A percentile compares a stretch with the other conserved stretches of the same genome.
These are phyloP conservation scores for Campoplex nolae DNA, from an alignment of 2,888 invertebrate genomes.

Conservation along the genomic window DNA sequence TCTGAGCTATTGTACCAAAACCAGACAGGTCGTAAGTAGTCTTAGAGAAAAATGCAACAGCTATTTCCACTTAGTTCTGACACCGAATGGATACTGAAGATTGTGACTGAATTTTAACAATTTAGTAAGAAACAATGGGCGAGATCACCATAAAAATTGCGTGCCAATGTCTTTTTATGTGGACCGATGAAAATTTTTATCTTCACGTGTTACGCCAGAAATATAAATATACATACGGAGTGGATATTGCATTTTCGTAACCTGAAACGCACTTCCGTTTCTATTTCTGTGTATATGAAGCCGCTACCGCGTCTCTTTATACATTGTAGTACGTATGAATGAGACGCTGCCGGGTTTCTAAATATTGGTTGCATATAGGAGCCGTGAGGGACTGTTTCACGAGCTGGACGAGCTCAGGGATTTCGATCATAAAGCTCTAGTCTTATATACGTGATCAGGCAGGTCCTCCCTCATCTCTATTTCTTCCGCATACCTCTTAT, in stretches of 20 bases:
- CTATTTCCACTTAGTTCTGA: too few species aligned
- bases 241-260: not conserved
- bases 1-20: too few species aligned
- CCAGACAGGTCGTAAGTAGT: too few species aligned
- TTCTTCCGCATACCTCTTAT: not conserved
- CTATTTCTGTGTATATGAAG: not conserved
- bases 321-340: not conserved
- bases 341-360: not conserved
- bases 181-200: not conserved
- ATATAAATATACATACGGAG: not conserved
- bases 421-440: conserved; percentile 64
- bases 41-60: too few species aligned
- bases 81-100: too few species aligned
- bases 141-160: not conserved
- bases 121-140: too few species aligned
- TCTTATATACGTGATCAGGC: conserved; percentile 59
- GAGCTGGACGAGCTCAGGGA: conserved; percentile 61
- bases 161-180: not conserved
- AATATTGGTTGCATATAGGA: not conserved
- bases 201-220: not conserved
- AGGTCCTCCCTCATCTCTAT: conserved; percentile 2
- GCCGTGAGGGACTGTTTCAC: conserved; percentile 49
- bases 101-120: too few species aligned
- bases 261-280: not conserved
- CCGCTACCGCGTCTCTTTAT: not conserved